Evolutionary conservation across 2,888 invertebrate genomes (phyloP).

Genomic region (Lissonota sp.): DNA sequence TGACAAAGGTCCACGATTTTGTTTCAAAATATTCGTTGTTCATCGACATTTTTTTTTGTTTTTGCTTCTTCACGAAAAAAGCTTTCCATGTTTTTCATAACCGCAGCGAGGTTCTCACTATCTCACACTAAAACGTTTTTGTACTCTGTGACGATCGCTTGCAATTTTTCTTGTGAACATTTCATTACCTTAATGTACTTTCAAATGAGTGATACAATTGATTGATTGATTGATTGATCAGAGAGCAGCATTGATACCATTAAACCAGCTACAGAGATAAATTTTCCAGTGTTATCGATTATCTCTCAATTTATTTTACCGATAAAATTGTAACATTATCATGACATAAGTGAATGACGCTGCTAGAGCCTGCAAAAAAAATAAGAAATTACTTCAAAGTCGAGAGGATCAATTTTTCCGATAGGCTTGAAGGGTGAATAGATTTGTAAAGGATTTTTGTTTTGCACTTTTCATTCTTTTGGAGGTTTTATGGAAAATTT

Average conservation of each 20-base stretch:
- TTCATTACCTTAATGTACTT: slow-evolving; percentile 40
- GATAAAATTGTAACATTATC: slow-evolving; percentile 43
- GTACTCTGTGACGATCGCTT: no score
- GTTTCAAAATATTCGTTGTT: background rate
- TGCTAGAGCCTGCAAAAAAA: slow-evolving; percentile 6
- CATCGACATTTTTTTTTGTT: background rate
- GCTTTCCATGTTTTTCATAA: no score
- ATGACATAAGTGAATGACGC: slow-evolving; percentile 16
- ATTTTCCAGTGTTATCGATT: slow-evolving; percentile 7
- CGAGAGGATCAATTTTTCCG: no score
- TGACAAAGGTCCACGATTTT: slow-evolving; percentile 26
- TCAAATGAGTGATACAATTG: background rate
- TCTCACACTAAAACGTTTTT: no score
- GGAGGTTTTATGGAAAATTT: no score
- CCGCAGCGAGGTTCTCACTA: no score
- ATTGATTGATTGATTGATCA: background rate
- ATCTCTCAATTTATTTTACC: background rate
- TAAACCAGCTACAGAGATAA: slow-evolving; percentile 1
- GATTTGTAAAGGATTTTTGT: no score
- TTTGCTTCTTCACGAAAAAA: background rate
- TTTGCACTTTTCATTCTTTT: no score
- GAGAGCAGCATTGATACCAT: background rate
- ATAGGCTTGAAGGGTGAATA: no score
- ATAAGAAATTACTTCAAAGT: no score
- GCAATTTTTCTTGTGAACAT: background rate